Conservation (phyloP, 2,113 vertebrate genomes). For the Mormyrus iriodes region DNA sequence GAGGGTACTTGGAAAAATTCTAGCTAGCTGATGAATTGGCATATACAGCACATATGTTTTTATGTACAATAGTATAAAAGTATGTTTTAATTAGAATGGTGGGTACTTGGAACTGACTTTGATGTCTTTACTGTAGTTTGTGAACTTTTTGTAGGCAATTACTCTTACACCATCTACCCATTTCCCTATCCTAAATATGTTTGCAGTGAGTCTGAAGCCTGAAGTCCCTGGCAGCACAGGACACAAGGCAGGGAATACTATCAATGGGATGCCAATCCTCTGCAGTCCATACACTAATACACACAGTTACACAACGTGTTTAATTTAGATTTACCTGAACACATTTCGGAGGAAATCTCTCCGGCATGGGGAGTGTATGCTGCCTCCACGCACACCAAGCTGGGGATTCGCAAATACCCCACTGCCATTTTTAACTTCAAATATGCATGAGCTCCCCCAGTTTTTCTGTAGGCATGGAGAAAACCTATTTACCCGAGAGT, state of each 20-base stretch:
- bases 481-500: neutral
- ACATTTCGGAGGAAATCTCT: neutral
- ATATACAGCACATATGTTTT: neutral
- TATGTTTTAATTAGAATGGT: neutral
- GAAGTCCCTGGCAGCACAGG: neutral
- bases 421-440: neutral
- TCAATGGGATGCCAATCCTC: neutral
- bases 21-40: neutral
- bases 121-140: neutral
- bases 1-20: neutral
- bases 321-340: neutral
- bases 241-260: neutral
- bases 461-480: neutral
- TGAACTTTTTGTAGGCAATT: neutral
- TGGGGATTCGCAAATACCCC: neutral
- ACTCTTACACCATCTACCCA: neutral
- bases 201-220: neutral
- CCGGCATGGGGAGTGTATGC: neutral
- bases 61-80: neutral
- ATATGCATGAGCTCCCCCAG: neutral
- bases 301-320: neutral
- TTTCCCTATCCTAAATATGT: neutral
- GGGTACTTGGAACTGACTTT: neutral
- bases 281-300: neutral
- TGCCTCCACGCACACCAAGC: neutral